Evolutionary conservation across 1,140 invertebrate genomes (phyloP), one percentile per base, ranked within the genome.

Genomic region (Idris sp.): DNA sequence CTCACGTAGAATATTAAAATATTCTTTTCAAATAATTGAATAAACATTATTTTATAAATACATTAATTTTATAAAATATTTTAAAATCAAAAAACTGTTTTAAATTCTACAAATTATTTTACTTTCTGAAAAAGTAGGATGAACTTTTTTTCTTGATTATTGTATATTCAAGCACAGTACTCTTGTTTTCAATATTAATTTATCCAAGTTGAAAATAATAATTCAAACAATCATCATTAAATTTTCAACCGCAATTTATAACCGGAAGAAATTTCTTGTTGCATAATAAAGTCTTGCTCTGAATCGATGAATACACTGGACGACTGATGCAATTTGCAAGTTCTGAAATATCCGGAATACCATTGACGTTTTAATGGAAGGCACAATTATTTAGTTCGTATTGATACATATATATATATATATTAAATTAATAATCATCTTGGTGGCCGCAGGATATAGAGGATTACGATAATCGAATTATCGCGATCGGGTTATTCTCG

Each of bases 341-440:
- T 41, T n/a, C 18, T 16, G 14, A 30, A 59, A 46, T 59, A 49
- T 31, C 19, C 2, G 9, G 22, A 36, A 44, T 44, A 33, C n/a
- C 22, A n/a, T 30, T 26, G 56, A 49, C 48, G 33, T 53, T 56
- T 59, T 38, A 64, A 65, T 53, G 16, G 26, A 40, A 9, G 16
- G n/a, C 13, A 53, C 8, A 69, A 53, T 59, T 58, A 75, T 69
- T 68, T 38, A 30, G 13, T 67, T 67, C 46, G 51, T 65, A 67
- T 76, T 61, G 61, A 76, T 76, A 59, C 54, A 62, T 65, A 62
- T 65, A 67, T 76, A 56, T 53, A 76, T 76, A 59, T 61, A 62
- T 65, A 62, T 71, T 77, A 64, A 77, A 73, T 74, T 67, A 77
- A 69, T 71, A 69, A 74, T 74, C 53, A 64, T 59, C 58, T 48